A percentile compares a stretch with the other conserved stretches of the same genome.
These are phyloP conservation scores for Drosophila atripex DNA, from an alignment of 2,888 invertebrate genomes.

Conservation along the genomic window DNA sequence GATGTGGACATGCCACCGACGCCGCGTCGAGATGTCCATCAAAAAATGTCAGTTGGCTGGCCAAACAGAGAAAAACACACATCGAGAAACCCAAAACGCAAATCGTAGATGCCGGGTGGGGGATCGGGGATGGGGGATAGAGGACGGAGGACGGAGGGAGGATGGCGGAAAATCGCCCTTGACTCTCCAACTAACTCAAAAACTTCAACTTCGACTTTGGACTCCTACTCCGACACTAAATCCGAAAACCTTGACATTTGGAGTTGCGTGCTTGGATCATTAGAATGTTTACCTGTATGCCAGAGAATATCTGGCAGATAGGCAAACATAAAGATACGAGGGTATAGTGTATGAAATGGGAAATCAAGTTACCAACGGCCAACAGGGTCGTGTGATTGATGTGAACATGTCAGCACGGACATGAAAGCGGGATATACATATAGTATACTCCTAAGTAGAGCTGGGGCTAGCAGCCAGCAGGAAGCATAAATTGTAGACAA, in stretches of 20 bases:
- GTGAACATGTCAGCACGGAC: slow-evolving; percentile 64
- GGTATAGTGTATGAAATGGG: slow-evolving; percentile 44
- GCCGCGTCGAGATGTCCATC: slow-evolving; percentile 69
- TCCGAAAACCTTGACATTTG: slow-evolving; percentile 40
- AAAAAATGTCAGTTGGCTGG: slow-evolving; percentile 64
- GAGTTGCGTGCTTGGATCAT: slow-evolving; percentile 67
- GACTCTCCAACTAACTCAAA: slow-evolving; percentile 16
- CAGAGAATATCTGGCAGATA: slow-evolving; percentile 13
- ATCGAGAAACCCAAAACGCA: slow-evolving; percentile 6
- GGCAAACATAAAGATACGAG: not conserved
- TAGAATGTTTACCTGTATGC: slow-evolving; percentile 58
- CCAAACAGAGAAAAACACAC: slow-evolving; percentile 19
- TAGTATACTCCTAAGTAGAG: slow-evolving; percentile 1
- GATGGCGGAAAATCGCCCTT: slow-evolving; percentile 47
- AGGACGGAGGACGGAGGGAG: slow-evolving; percentile 35
- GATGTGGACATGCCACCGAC: slow-evolving; percentile 47
- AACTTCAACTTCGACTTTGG: slow-evolving; percentile 9
- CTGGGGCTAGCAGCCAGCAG: slow-evolving; percentile 38
- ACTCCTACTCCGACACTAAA: slow-evolving; percentile 12
- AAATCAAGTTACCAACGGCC: slow-evolving; percentile 54
- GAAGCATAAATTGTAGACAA: slow-evolving; percentile 66
- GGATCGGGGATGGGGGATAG: slow-evolving; percentile 34
- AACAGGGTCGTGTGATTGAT: slow-evolving; percentile 67
- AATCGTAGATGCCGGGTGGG: slow-evolving; percentile 20
- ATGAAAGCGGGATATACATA: slow-evolving; percentile 12